Conservation (phyloP, 2,888 invertebrate genomes). For the Thera obeliscata region DNA sequence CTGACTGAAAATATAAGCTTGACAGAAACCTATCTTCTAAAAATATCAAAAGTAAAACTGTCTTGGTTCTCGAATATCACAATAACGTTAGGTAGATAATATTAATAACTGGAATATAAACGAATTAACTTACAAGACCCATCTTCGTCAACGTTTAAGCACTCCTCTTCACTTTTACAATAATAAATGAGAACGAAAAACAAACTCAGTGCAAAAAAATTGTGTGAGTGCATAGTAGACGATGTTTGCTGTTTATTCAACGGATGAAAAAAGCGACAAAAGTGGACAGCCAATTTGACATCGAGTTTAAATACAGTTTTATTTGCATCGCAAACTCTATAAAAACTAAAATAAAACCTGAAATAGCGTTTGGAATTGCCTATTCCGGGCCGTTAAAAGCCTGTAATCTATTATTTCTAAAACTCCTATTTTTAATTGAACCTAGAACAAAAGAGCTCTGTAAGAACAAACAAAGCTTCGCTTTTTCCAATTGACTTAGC, state of each 20-base stretch:
- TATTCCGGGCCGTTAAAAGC: constrained; percentile 19
- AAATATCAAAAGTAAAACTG: too few relatives aligned
- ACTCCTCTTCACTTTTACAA: constrained; percentile 41
- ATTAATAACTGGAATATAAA: neutral
- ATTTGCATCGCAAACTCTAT: constrained; percentile 30
- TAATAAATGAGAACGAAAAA: constrained; percentile 38
- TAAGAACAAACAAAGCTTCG: too few relatives aligned
- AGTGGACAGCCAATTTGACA: constrained; percentile 38
- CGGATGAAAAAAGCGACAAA: constrained; percentile 38
- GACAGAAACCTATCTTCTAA: too few relatives aligned
- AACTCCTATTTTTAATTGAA: too few relatives aligned
- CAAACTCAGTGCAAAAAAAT: constrained; percentile 41
- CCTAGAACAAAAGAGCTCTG: too few relatives aligned
- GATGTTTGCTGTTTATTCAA: constrained; percentile 36
- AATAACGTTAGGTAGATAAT: too few relatives aligned
- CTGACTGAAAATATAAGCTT: too few relatives aligned
- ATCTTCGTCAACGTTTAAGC: constrained; percentile 45
- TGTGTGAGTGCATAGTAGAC: constrained; percentile 44
- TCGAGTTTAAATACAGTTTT: constrained; percentile 43
- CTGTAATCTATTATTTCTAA: neutral
- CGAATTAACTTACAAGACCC: constrained; percentile 45
- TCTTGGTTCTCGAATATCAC: too few relatives aligned
- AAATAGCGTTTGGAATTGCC: constrained; percentile 23
- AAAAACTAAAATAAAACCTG: constrained; percentile 28
- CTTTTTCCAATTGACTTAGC: too few relatives aligned